Base-by-base conservation (phyloP, 2,797 vertebrate genomes). In the Danio jaintianensis region DNA sequence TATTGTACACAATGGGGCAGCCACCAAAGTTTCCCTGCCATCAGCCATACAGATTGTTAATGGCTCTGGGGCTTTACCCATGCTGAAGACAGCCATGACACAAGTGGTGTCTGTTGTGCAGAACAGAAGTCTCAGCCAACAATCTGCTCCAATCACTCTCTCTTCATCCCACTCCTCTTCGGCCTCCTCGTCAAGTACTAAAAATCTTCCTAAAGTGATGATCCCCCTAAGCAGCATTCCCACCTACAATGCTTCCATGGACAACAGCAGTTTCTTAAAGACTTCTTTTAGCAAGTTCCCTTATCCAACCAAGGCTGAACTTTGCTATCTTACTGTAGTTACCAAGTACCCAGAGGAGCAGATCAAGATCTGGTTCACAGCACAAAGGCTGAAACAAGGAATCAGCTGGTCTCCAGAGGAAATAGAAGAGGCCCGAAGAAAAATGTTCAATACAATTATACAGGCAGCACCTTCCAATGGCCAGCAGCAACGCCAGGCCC, bases 291-390 rank as follows among this genome's bases (percentile, higher is more conserved):
- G 96, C 86, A 99, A 99, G 88, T 99, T 99, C 82, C 97, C 98
- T 0, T 99, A 99, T 86, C 98, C 98, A 2, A 98, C 96, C 16
- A 99, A 99, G 90, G 98, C 98, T 0, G 98, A 99, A 89, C 96
- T 99, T 78, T 99, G 97, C 93, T 99, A 98, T 86, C 88, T 99
- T 89, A 99, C 98, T 0, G 98, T 99, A 70, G 98, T 99, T 88
- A 99, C 98, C n/a, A 98, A 97, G 90, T 99, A 97, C 76, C 97
- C 96, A 0, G 98, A 99, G 85, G 98, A 99, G 84, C 98, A 99
- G 90, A 96, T 99, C 86, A 99, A 99, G 92, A 99, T 99, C 91
- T 99, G 98, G 98, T 99, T 99, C 91, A 99, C 97, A 0, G 98
- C 98, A 4, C 98, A 99, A 87, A 93, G 98, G 89, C 92, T 99